Evolutionary conservation across 2,888 invertebrate genomes (phyloP).

Genomic region (Xanthorhoe spadicearia): DNA sequence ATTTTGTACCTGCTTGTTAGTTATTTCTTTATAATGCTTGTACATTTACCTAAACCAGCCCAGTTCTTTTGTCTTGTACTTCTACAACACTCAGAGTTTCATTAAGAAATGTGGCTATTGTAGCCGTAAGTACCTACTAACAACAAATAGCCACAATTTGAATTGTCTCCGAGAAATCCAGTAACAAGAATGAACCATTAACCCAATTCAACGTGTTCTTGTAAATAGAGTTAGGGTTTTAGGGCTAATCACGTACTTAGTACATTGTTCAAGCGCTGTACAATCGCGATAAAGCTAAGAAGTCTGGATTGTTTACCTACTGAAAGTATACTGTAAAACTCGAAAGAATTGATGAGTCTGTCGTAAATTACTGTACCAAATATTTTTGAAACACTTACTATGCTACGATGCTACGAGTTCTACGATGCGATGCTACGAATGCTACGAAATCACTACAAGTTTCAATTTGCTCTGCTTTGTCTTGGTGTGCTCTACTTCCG

Average conservation of each 20-base stretch:
- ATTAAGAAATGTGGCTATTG: constrained; percentile 36
- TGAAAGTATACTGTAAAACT: background rate
- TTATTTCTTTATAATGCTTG: constrained; percentile 5
- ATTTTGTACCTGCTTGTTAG: background rate
- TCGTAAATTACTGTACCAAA: no score
- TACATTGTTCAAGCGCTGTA: constrained; percentile 27
- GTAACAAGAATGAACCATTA: constrained; percentile 33
- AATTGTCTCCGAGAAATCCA: constrained; percentile 32
- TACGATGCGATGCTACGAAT: background rate
- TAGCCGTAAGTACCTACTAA: constrained; percentile 27
- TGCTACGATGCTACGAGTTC: no score
- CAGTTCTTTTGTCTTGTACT: constrained; percentile 22
- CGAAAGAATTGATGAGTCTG: no score
- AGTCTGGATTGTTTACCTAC: constrained; percentile 17
- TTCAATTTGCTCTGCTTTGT: background rate
- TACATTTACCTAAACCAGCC: constrained; percentile 17
- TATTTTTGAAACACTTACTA: no score
- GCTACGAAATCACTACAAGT: constrained; percentile 3
- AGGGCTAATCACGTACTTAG: constrained; percentile 37
- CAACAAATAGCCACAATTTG: constrained; percentile 35
- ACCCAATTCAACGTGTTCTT: constrained; percentile 33
- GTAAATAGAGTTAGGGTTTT: constrained; percentile 34
- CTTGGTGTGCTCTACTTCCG: background rate
- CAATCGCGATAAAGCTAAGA: constrained; percentile 31
- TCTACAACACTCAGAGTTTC: constrained; percentile 27